Conservation (phyloP, 64 coral and sea anemone species). For the Astreopora myriophthalma region DNA sequence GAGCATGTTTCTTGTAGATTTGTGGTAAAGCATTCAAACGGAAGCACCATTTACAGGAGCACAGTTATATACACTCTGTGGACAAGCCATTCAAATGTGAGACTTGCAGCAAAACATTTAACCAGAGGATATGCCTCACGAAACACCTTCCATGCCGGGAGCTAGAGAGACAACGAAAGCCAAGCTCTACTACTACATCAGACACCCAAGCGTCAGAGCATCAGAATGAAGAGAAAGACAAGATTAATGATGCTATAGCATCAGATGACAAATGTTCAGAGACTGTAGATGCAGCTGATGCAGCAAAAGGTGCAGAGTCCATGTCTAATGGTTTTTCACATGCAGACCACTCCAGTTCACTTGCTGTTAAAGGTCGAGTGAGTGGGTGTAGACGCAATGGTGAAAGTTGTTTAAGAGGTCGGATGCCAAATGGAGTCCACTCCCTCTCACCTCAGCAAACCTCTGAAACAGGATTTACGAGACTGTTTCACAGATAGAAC, state of each 20-base stretch:
- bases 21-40: constrained; percentile 89
- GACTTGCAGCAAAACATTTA: constrained; percentile 76
- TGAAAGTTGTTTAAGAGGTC: not conserved
- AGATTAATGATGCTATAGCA: not conserved
- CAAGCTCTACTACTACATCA: not conserved
- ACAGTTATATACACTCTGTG: constrained; percentile 75
- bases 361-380: not conserved
- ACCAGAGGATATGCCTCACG: constrained; percentile 77
- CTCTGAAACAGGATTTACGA: too few species aligned
- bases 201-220: not conserved
- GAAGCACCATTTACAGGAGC: constrained; percentile 72
- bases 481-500: too few species aligned
- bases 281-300: not conserved
- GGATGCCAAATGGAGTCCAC: not conserved
- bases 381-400: not conserved
- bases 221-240: not conserved
- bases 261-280: not conserved
- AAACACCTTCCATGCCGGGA: constrained; percentile 90
- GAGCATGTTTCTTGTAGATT: constrained; percentile 46
- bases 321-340: not conserved
- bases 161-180: constrained; percentile 46
- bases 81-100: constrained; percentile 86
- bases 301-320: not conserved
- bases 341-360: not conserved
- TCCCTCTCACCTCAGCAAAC: not conserved